Evolutionary conservation across 1,140 invertebrate genomes (phyloP).

Genomic region (Apis florea): DNA sequence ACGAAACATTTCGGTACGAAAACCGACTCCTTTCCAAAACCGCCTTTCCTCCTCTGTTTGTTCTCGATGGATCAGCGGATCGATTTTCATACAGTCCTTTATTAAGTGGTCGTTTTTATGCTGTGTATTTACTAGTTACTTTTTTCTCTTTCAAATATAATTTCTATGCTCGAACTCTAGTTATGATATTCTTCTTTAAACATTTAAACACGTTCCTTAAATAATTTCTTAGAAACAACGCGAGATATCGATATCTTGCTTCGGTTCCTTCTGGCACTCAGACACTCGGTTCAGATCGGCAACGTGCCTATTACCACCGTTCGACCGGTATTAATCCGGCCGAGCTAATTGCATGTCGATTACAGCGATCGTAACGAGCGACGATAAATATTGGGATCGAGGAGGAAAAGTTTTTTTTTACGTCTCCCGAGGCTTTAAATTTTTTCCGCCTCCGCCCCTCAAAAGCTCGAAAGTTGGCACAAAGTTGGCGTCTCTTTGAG

Average conservation of each 20-base stretch:
- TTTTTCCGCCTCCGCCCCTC: not conserved
- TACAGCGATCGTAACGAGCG: conserved; percentile 64
- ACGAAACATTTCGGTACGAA: conserved; percentile 18
- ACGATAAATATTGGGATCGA: conserved; percentile 62
- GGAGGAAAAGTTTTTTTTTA: conserved; percentile 59
- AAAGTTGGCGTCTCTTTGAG: not conserved
- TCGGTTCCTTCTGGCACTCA: no score
- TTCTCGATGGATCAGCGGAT: not conserved
- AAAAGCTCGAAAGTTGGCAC: conserved; percentile 25
- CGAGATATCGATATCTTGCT: no score
- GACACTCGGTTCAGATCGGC: conserved; percentile 39
- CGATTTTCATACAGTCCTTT: conserved; percentile 2
- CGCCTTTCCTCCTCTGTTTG: conserved; percentile 7
- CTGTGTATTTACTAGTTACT: no score
- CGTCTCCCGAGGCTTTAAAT: conserved; percentile 25
- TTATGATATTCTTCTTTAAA: no score
- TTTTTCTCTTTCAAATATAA: no score
- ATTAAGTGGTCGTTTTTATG: not conserved
- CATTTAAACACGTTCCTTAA: no score
- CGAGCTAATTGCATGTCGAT: conserved; percentile 65
- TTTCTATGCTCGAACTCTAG: no score
- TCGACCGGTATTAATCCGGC: conserved; percentile 60
- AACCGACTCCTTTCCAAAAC: not conserved
- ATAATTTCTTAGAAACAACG: no score
- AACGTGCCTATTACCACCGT: conserved; percentile 62